Base-by-base conservation (phyloP, 2,113 vertebrate genomes). In the Hyaena hyaena region DNA sequence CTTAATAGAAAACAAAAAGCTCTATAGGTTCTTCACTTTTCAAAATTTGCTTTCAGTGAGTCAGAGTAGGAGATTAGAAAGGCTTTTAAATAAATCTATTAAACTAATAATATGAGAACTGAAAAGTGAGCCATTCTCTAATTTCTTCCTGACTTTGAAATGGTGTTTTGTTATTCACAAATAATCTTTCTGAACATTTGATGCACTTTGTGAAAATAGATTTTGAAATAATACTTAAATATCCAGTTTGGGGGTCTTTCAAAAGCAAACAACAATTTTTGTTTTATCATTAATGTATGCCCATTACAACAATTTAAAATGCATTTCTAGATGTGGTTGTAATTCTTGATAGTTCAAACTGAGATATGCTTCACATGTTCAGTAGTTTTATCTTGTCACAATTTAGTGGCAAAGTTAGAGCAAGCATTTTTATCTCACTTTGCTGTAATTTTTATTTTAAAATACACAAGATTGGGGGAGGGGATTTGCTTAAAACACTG, bases 1-100 rank as follows among this genome's bases (percentile, higher is more conserved):
- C 81, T 95, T 97, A 93, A 97, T 89, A 97, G 84, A 26, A 95
- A 96, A 93, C 11, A 7, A 95, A 94, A 97, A 94, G 24, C 74
- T 81, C 35, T 76, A n/a, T 79, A 55, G 63, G 6, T 45, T 73
- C 82, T 69, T 83, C 35, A 66, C 24, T 81, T 94, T 83, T 80
- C 63, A 96, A 83, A 84, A 94, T 74, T 96, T 88, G 21, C 82
- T 86, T 94, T 35, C 24, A 14, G 2, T 79, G 76, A 97, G 12
- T 8, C 88, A 53, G 82, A 33, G 87, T 35, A 39, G 6, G 92
- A 96, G 91, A 96, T 86, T 76, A 79, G 50, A 95, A 0, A 0
- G 80, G 7, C 97, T 97, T 88, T 82, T 68, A 95, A 92, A 84
- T 81, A 61, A 97, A 68, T 74, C 84, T 55, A 63, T 10, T 63